A percentile compares a stretch with the other conserved stretches of the same genome.
These are phyloP conservation scores for Mantis religiosa DNA, from an alignment of 2,888 invertebrate genomes.

Conservation along the genomic window DNA sequence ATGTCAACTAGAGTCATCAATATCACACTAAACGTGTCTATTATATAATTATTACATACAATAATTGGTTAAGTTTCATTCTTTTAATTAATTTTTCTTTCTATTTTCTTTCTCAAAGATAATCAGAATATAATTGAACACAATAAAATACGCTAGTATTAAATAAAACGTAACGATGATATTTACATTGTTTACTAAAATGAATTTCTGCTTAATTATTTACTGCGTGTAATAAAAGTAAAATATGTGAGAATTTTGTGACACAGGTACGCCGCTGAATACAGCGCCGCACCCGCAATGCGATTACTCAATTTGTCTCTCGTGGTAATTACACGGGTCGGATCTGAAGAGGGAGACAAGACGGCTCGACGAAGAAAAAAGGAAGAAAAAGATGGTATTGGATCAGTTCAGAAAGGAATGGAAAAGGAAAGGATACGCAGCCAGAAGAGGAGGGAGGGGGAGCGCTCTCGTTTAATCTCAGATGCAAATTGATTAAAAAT, in stretches of 20 bases:
- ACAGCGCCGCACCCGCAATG: slow-evolving; percentile 20
- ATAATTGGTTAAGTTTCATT: too few species aligned
- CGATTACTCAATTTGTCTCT: slow-evolving; percentile 26
- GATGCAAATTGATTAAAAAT: slow-evolving; percentile 26
- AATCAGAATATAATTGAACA: too few species aligned
- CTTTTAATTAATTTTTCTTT: too few species aligned
- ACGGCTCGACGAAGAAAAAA: not conserved
- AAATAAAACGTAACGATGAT: too few species aligned
- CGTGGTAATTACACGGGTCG: slow-evolving; percentile 16
- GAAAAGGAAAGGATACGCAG: not conserved
- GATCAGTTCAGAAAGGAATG: not conserved
- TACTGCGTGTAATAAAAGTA: too few species aligned
- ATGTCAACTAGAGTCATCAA: too few species aligned
- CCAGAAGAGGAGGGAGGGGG: not conserved
- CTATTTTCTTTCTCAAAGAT: too few species aligned
- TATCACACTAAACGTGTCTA: too few species aligned
- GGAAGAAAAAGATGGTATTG: not conserved
- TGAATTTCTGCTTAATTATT: too few species aligned
- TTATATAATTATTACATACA: too few species aligned
- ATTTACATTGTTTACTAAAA: too few species aligned
- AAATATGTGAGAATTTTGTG: not conserved
- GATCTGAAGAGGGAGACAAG: not conserved
- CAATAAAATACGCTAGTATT: too few species aligned
- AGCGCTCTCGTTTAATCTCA: slow-evolving; percentile 21
- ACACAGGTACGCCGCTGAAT: not conserved